A percentile compares a stretch with the other conserved stretches of the same genome.
These are phyloP conservation scores for Malurus leucopterus DNA, from an alignment of 2,797 vertebrate genomes.

Conservation along the genomic window DNA sequence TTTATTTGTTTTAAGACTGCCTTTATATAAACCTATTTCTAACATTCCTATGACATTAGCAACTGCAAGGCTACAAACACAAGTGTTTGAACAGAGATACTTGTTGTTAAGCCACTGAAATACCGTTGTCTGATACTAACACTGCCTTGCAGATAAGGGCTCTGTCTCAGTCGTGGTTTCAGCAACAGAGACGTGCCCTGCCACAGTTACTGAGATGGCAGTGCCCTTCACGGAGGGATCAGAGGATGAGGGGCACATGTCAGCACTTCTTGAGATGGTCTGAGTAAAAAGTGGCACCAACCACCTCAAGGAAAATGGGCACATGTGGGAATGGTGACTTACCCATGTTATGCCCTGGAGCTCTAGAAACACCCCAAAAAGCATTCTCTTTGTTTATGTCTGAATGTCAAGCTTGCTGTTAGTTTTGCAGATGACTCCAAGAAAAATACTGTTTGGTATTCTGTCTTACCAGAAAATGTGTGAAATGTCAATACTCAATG, in stretches of 20 bases:
- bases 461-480: not conserved
- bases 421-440: not conserved
- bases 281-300: not conserved
- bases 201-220: not conserved
- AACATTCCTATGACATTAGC: not conserved
- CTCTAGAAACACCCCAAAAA: not conserved
- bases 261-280: not conserved
- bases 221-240: not conserved
- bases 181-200: not conserved
- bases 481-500: not conserved
- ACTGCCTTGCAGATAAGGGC: not conserved
- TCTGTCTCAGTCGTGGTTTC: not conserved
- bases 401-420: not conserved
- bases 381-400: not conserved
- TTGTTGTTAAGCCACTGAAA: not conserved
- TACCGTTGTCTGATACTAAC: not conserved
- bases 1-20: not conserved
- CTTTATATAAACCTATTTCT: not conserved
- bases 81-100: not conserved
- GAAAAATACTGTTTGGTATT: not conserved
- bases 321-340: accelerated
- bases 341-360: not conserved
- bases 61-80: not conserved
- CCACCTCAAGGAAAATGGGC: not conserved
- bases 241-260: not conserved